A percentile compares a stretch with the other conserved stretches of the same genome.
These are phyloP conservation scores for Chrysogorgia sp. DNA, from an alignment of 92 coral and sea anemone species.

Conservation along the genomic window DNA sequence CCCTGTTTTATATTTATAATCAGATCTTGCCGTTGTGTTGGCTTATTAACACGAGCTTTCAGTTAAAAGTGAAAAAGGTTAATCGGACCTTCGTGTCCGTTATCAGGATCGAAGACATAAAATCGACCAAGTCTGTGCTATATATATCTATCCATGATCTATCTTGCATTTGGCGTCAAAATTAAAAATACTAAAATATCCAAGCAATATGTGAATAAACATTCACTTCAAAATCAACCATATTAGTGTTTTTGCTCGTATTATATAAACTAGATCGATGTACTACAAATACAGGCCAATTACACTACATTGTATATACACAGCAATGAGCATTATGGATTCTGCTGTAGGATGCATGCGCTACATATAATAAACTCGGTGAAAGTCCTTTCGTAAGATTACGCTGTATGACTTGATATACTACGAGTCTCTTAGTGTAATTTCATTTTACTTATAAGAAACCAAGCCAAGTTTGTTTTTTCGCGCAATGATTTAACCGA, in stretches of 20 bases:
- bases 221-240: too few species aligned
- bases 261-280: too few species aligned
- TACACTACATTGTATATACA: too few species aligned
- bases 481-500: slow-evolving; percentile 40
- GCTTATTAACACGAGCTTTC: not conserved
- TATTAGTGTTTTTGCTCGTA: too few species aligned
- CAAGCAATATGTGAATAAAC: too few species aligned
- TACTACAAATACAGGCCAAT: too few species aligned
- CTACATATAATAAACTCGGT: not conserved
- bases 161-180: too few species aligned
- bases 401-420: not conserved
- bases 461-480: slow-evolving; percentile 37
- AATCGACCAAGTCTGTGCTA: slow-evolving; percentile 7
- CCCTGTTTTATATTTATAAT: not conserved
- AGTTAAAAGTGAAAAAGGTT: not conserved
- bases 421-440: not conserved
- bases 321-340: too few species aligned
- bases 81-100: not conserved
- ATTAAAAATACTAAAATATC: too few species aligned
- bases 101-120: too few species aligned
- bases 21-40: not conserved
- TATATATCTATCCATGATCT: too few species aligned
- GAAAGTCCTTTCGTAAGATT: not conserved
- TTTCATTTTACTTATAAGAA: not conserved
- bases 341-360: too few species aligned